A percentile compares a stretch with the other conserved stretches of the same genome.
Evolutionary conservation across 30 jellyfish, hydroid and myxozoan genomes (phyloP).

Genomic region (Aurelia coerulea): DNA sequence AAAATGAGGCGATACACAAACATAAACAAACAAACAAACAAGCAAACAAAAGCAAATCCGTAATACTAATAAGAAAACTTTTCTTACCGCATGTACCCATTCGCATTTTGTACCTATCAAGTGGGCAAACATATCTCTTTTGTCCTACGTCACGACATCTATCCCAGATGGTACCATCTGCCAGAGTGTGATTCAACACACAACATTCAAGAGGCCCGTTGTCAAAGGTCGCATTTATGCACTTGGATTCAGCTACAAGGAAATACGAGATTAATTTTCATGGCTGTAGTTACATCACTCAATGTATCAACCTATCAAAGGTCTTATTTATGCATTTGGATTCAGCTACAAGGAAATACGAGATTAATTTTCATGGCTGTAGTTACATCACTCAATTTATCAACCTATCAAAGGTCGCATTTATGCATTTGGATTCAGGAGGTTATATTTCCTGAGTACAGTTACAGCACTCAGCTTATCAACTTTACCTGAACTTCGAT

Average conservation of each 20-base stretch:
- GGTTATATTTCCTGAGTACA: too few relatives aligned
- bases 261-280: background rate
- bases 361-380: background rate
- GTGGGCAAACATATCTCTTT: background rate
- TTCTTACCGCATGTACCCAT: background rate
- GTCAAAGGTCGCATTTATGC: background rate
- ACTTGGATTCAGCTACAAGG: background rate
- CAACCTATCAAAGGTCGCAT: background rate
- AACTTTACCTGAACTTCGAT: too few relatives aligned
- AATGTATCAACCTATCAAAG: too few relatives aligned
- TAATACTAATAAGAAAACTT: background rate
- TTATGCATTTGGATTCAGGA: background rate
- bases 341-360: background rate
- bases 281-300: too few relatives aligned
- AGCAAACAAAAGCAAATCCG: background rate
- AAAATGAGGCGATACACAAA: too few relatives aligned
- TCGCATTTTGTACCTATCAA: background rate
- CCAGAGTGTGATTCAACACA: background rate
- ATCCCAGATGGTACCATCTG: background rate
- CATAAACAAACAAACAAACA: too few relatives aligned
- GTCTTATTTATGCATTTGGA: slow-evolving; percentile 3
- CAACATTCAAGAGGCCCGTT: background rate
- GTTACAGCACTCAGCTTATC: too few relatives aligned
- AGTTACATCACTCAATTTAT: too few relatives aligned
- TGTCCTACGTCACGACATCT: background rate